These are phyloP conservation scores for Melanotaenia nigrans DNA, from an alignment of 2,797 vertebrate genomes.

Conservation along the genomic window DNA sequence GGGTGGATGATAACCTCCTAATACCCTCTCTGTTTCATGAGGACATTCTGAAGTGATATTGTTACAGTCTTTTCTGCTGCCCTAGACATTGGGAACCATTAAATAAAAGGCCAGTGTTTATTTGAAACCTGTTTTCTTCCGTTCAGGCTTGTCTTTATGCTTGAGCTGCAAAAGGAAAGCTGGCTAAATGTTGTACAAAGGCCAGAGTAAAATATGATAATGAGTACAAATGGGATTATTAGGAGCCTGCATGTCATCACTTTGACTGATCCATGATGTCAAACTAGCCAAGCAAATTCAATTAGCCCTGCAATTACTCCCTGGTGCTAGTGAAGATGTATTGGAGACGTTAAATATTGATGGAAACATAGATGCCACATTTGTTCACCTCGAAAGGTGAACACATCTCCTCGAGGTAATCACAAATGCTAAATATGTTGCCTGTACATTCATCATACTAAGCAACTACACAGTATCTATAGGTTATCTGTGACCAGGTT, in stretches of 20 bases:
- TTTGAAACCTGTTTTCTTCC: slow-evolving; percentile 22
- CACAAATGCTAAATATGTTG: slow-evolving; percentile 71
- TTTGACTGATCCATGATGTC: slow-evolving; percentile 83
- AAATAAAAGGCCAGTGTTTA: slow-evolving; percentile 6
- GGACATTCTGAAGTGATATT: neutral
- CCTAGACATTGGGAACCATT: slow-evolving; percentile 13
- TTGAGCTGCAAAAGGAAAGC: slow-evolving; percentile 46
- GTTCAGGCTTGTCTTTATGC: slow-evolving; percentile 5
- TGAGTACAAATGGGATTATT: slow-evolving; percentile 85
- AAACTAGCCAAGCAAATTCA: slow-evolving; percentile 87
- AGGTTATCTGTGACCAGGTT: neutral
- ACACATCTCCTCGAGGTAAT: slow-evolving; percentile 78
- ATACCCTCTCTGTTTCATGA: slow-evolving; percentile 3
- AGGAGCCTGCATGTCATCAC: slow-evolving; percentile 83
- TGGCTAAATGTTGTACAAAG: slow-evolving; percentile 74
- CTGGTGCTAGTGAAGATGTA: slow-evolving; percentile 82
- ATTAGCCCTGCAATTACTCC: slow-evolving; percentile 85
- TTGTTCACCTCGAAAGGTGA: slow-evolving; percentile 84
- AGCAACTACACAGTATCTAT: slow-evolving; percentile 10
- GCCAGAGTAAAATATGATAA: slow-evolving; percentile 81
- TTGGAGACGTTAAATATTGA: slow-evolving; percentile 85
- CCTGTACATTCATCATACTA: slow-evolving; percentile 48
- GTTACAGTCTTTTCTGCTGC: neutral
- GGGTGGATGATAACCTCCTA: neutral
- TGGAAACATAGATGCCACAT: slow-evolving; percentile 82